Percentiles rank a stretch among this genome's conserved stretches.
phyloP scores from a whole-genome alignment of 2,888 invertebrate genomes.

The Pachydiplax longipennis region DNA sequence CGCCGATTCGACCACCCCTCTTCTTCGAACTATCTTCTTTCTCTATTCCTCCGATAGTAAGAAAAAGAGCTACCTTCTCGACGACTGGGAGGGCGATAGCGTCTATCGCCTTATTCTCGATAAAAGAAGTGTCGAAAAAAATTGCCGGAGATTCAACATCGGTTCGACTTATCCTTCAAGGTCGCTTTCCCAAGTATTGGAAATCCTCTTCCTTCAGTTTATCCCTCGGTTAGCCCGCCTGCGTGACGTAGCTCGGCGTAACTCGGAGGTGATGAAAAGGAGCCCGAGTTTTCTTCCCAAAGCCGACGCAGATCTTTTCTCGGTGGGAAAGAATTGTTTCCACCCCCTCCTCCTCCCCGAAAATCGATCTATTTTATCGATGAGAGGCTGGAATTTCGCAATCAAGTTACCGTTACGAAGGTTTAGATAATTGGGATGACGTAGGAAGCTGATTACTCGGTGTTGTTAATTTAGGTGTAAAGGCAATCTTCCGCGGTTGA shows the following conservation, averaged over 20 bases:
- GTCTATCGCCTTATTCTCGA: neutral
- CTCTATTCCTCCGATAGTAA: neutral
- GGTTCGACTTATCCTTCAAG: neutral
- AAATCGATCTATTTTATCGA: neutral
- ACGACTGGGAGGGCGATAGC: neutral
- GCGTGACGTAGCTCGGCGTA: neutral
- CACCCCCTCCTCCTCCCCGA: neutral
- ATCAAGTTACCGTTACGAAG: neutral
- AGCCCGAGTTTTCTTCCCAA: neutral
- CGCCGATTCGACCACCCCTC: neutral
- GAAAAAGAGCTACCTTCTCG: neutral
- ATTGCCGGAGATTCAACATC: neutral
- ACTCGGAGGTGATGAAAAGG: neutral
- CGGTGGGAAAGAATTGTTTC: neutral
- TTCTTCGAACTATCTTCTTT: neutral
- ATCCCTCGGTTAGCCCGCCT: neutral
- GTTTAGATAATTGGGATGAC: neutral
- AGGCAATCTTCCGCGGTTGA: too few relatives aligned
- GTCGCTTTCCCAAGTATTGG: constrained; percentile 2
- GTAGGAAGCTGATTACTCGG: neutral
- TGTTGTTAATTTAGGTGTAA: too few relatives aligned
- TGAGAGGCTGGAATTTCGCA: neutral
- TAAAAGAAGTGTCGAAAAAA: neutral
- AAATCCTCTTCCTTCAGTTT: neutral
- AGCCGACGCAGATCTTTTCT: neutral